A percentile compares a stretch with the other conserved stretches of the same genome.
Evolutionary conservation across 2,888 invertebrate species (phyloP).

Genomic region (Belgica antarctica): DNA sequence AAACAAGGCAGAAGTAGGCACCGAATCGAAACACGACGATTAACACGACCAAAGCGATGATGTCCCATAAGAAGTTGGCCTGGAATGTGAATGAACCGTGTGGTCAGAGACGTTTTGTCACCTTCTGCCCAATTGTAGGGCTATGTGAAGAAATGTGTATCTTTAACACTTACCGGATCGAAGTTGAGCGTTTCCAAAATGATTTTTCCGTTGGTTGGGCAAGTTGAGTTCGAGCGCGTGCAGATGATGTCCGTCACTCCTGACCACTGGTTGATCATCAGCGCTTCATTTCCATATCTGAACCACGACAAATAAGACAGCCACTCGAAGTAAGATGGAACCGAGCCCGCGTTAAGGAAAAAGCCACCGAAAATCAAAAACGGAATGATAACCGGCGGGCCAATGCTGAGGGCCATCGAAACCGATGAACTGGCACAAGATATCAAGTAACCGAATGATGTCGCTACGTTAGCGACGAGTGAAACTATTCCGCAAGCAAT

Average conservation of each 20-base stretch:
- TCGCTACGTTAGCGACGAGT: conserved; percentile 83
- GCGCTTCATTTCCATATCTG: conserved; percentile 84
- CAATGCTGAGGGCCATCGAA: conserved; percentile 85
- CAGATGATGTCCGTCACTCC: conserved; percentile 75
- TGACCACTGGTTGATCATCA: conserved; percentile 85
- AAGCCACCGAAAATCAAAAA: conserved; percentile 94
- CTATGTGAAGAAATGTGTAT: neutral
- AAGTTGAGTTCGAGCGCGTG: conserved; percentile 70
- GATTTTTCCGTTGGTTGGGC: conserved; percentile 73
- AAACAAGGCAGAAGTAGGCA: conserved; percentile 72
- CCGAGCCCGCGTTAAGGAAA: conserved; percentile 87
- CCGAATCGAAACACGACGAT: conserved; percentile 72
- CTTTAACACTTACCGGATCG: conserved; percentile 59
- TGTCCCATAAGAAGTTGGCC: conserved; percentile 68
- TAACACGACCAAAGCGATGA: conserved; percentile 66
- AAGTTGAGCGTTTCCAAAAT: conserved; percentile 78
- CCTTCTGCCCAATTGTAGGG: neutral
- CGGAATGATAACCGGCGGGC: conserved; percentile 89
- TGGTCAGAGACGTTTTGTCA: neutral
- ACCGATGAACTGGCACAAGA: conserved; percentile 81
- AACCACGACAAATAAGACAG: conserved; percentile 89
- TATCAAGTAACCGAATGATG: conserved; percentile 87
- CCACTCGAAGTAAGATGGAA: conserved; percentile 82
- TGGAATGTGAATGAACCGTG: conserved; percentile 50
- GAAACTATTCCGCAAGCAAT: conserved; percentile 70